Base-by-base conservation (phyloP, 2,888 invertebrate genomes). In the Hermodice carunculata region DNA sequence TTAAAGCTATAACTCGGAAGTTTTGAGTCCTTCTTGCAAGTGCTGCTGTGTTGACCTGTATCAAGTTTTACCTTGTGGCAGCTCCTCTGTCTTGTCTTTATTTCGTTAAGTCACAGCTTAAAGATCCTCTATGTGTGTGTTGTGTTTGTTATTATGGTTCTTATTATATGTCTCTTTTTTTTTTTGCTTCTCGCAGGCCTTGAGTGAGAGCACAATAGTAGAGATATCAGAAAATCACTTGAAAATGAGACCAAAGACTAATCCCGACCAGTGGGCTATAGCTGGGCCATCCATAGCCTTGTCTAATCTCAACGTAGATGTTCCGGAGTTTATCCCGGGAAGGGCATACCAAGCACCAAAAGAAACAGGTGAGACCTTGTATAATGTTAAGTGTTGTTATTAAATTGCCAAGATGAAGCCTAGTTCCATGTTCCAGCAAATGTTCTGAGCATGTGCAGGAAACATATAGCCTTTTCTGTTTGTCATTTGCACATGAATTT, bases 191-290 rank as follows among this genome's bases (percentile, higher is more conserved):
- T 42, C 44, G 11, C 67, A 71, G 70, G 32, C 96, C 2, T 92
- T 98, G 66, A 89, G 91, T 67, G 92, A 93, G 77, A 96, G 96
- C 3, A 92, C 94, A 67, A 91, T 92, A 84, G 88, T 98, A 73
- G 95, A 97, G 87, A 87, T 97, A 62, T 85, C 82, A 3, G 78
- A 80, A 48, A 88, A 88, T 68, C 91, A 91, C 57, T 91, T 91
- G 82, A 93, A 93, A 90, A 92, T 93, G 76, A 90, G 97, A 79
- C 93, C 95, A 57, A 92, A 91, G 73, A 89, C 91, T 73, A 91
- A 94, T 31, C 88, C 98, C 1, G 89, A 89, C 14, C 91, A 91
- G 83, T 98, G 98, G 98, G 97, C 97, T 31, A 75, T 88, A 29
- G 75, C 76, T 46, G 81, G 74, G 14, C 66, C 75, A 4, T 49